Conservation (phyloP, 1,140 invertebrate species). For the Ladona fulva region DNA sequence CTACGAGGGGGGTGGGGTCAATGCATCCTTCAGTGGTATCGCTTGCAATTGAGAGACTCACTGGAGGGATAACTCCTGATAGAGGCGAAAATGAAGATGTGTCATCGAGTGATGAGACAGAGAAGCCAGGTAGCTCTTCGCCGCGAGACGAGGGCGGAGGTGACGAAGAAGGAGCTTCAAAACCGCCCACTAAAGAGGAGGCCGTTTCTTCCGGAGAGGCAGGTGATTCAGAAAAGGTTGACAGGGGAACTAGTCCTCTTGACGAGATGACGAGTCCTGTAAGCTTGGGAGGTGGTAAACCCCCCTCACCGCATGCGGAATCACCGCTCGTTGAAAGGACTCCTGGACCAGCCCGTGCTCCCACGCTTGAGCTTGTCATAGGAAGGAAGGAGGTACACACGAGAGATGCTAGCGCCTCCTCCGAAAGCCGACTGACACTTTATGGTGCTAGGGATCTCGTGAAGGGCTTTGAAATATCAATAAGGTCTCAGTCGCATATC, state of each 20-base stretch:
- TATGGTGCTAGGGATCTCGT: conserved; percentile 36
- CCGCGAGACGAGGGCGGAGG: background rate
- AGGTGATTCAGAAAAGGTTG: background rate
- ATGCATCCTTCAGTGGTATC: background rate
- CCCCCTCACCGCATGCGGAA: conserved; percentile 17
- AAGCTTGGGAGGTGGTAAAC: conserved; percentile 21
- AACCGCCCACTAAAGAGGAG: background rate
- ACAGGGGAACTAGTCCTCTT: conserved; percentile 37
- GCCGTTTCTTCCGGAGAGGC: background rate
- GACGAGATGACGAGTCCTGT: conserved; percentile 27
- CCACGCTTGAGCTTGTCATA: conserved; percentile 40
- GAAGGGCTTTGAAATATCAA: conserved; percentile 39
- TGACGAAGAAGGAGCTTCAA: background rate
- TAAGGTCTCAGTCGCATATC: conserved; percentile 42
- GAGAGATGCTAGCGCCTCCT: conserved; percentile 38
- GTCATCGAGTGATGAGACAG: background rate
- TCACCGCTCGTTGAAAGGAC: conserved; percentile 18
- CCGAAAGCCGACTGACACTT: conserved; percentile 40
- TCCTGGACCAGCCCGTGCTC: conserved; percentile 23
- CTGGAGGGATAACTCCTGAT: background rate
- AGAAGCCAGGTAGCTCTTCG: background rate
- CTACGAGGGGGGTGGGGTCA: background rate
- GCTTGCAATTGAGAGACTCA: background rate
- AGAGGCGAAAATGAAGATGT: too few relatives aligned
- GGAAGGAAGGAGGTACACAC: conserved; percentile 42